Conservation (phyloP, 30 jellyfish, hydroid and myxozoan species). For the Cassiopea andromeda region DNA sequence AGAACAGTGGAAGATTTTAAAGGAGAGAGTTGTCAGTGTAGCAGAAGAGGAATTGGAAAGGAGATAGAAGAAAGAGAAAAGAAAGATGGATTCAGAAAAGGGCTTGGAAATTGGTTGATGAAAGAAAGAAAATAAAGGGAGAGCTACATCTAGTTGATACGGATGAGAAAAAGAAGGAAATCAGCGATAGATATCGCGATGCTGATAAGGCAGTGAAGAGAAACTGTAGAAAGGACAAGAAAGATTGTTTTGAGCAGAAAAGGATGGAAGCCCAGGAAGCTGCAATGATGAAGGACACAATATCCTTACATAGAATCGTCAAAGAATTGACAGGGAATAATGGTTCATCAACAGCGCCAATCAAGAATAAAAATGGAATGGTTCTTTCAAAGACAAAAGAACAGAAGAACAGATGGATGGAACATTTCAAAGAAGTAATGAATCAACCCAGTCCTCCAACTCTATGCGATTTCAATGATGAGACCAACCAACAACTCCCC, state of each 20-base stretch:
- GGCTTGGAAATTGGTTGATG: too few species aligned
- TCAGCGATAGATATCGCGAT: background rate
- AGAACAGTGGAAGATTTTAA: background rate
- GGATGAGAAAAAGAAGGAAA: background rate
- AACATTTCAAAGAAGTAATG: slow-evolving; percentile 3
- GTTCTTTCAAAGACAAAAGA: background rate
- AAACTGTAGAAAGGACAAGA: slow-evolving; percentile 6
- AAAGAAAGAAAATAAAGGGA: too few species aligned
- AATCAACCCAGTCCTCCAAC: slow-evolving; percentile 1
- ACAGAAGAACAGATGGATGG: slow-evolving; percentile 8
- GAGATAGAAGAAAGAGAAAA: background rate
- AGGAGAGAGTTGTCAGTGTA: too few species aligned
- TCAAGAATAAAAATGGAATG: slow-evolving; percentile 11
- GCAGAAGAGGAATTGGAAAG: slow-evolving; percentile 7
- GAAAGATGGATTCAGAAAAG: too few species aligned
- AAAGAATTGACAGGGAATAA: slow-evolving; percentile 2
- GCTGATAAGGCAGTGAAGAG: background rate
- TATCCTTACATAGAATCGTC: background rate
- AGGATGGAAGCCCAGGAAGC: slow-evolving; percentile 10
- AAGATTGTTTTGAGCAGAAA: background rate
- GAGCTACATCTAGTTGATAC: background rate
- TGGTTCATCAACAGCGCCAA: background rate
- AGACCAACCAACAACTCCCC: background rate
- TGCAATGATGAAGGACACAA: slow-evolving; percentile 1
- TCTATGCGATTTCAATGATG: background rate